phyloP scores from a whole-genome alignment of 2,888 invertebrate species.

The Lepidochrysops patricia region DNA sequence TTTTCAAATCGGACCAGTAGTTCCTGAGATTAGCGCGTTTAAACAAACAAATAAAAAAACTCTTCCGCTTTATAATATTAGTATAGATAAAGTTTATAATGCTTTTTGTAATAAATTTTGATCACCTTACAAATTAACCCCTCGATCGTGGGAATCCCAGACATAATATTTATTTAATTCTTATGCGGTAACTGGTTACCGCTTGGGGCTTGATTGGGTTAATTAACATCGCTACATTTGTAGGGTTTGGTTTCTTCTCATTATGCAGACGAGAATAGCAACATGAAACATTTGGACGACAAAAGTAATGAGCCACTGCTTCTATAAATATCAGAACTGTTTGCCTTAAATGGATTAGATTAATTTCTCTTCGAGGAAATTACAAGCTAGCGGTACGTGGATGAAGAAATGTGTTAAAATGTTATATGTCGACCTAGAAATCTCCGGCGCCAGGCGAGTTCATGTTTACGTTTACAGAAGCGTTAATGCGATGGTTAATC shows the following conservation, averaged over 20 bases:
- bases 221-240: background rate
- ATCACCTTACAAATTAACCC: background rate
- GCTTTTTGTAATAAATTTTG: background rate
- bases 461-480: conserved; percentile 38
- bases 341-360: conserved; percentile 29
- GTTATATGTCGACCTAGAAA: conserved; percentile 51
- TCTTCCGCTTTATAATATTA: too few species aligned
- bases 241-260: background rate
- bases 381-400: conserved; percentile 33
- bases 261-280: background rate
- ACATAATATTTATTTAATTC: too few species aligned
- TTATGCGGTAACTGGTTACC: too few species aligned
- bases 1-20: too few species aligned
- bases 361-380: conserved; percentile 34
- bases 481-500: background rate
- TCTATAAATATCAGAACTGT: conserved; percentile 28
- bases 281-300: background rate
- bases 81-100: too few species aligned
- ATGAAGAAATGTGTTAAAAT: conserved; percentile 50
- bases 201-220: too few species aligned
- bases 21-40: too few species aligned
- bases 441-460: conserved; percentile 37
- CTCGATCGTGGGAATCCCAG: too few species aligned
- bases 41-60: too few species aligned
- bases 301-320: conserved; percentile 13